These are phyloP conservation scores for Anthopleura sola DNA, from an alignment of 64 coral and sea anemone species.

Conservation along the genomic window DNA sequence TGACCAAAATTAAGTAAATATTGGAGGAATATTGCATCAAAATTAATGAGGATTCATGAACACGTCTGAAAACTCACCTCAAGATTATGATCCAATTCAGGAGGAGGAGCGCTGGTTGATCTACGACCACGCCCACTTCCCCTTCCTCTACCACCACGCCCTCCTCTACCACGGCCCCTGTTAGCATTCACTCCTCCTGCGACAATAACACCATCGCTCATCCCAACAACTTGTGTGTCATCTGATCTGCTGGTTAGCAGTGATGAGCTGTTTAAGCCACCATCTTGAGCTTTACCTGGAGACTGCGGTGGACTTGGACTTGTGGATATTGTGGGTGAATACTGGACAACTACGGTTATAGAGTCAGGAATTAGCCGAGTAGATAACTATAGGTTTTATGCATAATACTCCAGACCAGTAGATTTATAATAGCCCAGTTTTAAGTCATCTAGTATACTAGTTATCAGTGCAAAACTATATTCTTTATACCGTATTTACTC, in stretches of 20 bases:
- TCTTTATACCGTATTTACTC: too few relatives aligned
- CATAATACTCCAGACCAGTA: too few relatives aligned
- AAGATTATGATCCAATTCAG: conserved; percentile 93
- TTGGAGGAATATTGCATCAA: too few relatives aligned
- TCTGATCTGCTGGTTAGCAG: conserved; percentile 41
- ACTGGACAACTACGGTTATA: conserved; percentile 39
- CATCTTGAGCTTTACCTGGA: conserved; percentile 53
- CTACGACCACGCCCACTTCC: conserved; percentile 83
- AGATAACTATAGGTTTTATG: too few relatives aligned
- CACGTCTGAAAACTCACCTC: conserved; percentile 40
- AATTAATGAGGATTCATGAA: too few relatives aligned
- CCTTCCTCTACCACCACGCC: conserved; percentile 77
- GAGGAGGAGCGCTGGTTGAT: conserved; percentile 89
- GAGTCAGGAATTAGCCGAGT: too few relatives aligned
- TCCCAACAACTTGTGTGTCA: conserved; percentile 57
- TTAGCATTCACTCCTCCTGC: conserved; percentile 25
- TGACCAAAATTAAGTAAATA: too few relatives aligned
- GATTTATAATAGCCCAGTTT: too few relatives aligned
- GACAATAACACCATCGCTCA: conserved; percentile 58
- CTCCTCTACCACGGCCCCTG: conserved; percentile 81
- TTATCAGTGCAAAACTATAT: too few relatives aligned
- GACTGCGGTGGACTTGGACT: conserved; percentile 76
- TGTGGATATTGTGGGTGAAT: conserved; percentile 81
- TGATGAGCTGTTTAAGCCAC: conserved; percentile 56
- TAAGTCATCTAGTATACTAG: too few relatives aligned